phyloP scores from a whole-genome alignment of 2,113 vertebrate species.

The Apaloderma vittatum region DNA sequence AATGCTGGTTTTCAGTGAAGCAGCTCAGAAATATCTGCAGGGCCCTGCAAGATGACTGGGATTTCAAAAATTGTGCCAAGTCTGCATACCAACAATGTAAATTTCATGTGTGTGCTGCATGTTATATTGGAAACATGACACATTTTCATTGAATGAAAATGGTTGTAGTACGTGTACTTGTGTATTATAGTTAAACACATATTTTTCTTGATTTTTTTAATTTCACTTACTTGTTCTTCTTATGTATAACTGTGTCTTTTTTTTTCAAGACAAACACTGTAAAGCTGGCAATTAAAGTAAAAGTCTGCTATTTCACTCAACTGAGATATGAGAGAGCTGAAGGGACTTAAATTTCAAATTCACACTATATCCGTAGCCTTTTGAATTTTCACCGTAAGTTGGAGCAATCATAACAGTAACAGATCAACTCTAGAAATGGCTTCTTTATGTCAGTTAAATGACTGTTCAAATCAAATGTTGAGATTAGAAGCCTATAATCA shows the following conservation, averaged over 20 bases:
- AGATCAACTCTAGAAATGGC: neutral
- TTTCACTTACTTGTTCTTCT: constrained; percentile 10
- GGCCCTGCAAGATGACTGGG: neutral
- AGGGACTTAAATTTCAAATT: neutral
- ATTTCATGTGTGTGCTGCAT: constrained; percentile 47
- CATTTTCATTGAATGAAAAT: constrained; percentile 47
- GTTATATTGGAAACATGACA: constrained; percentile 32
- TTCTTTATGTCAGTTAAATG: constrained; percentile 40
- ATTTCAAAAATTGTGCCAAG: neutral
- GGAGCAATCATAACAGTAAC: neutral
- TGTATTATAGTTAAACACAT: neutral
- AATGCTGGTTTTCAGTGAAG: neutral
- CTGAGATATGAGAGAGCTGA: neutral
- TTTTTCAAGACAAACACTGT: neutral
- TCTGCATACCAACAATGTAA: constrained; percentile 36
- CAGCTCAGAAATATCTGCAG: neutral
- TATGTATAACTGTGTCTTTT: neutral
- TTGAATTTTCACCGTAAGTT: constrained; percentile 52
- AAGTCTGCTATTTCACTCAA: neutral
- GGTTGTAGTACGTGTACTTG: neutral
- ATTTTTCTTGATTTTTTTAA: constrained; percentile 1
- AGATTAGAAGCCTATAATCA: neutral
- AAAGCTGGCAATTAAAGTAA: neutral
- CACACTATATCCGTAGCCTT: neutral
- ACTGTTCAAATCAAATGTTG: constrained; percentile 1